Base-by-base conservation (phyloP, 2,888 invertebrate species). In the Pachliopta kotzebuea region DNA sequence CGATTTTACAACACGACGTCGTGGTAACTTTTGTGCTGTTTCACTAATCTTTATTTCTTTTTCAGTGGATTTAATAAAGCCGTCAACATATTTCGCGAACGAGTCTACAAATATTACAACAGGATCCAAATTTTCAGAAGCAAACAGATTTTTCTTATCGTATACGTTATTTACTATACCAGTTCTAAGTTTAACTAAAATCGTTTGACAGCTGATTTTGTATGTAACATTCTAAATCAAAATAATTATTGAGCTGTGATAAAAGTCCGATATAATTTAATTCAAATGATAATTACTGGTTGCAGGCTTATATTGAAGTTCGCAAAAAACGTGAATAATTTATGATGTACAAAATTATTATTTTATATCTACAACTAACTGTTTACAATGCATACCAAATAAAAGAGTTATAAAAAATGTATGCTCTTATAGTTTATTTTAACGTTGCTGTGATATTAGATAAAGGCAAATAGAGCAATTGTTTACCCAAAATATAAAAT, bases 41-140 rank as follows among this genome's bases (percentile, higher is more conserved):
- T n/a, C 4, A 45, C n/a, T n/a, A 45, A 45, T n/a, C 18, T 45
- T 45, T 4, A 17, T 52, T 57, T 54, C 45, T n/a, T 66, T 85
- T 84, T 49, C 87, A 91, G 90, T 90, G 74, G 90, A 90, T 67
- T 81, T 88, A 63, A 88, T 89, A 75, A 77, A 77, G 63, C 86
- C 89, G 2, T 78, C 87, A 29, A 78, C 82, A 2, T 71, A 76
- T 68, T 72, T 79, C 21, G 37, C 87, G 85, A 72, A 37, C 37
- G 84, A 86, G 14, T 77, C 86, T 18, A 79, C 81, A 56, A 89
- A 89, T 76, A 72, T 84, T 24, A 71, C 75, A 55, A 74, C 81
- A 18, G 84, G 83, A 67, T 76, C 80, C 56, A 85, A 81, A 71
- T 78, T 83, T n/a, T 85, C 87, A 20, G 63, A 71, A 65, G 71